Base-by-base conservation (phyloP, 1,140 invertebrate genomes). In the Pseudomyrmex sp. region DNA sequence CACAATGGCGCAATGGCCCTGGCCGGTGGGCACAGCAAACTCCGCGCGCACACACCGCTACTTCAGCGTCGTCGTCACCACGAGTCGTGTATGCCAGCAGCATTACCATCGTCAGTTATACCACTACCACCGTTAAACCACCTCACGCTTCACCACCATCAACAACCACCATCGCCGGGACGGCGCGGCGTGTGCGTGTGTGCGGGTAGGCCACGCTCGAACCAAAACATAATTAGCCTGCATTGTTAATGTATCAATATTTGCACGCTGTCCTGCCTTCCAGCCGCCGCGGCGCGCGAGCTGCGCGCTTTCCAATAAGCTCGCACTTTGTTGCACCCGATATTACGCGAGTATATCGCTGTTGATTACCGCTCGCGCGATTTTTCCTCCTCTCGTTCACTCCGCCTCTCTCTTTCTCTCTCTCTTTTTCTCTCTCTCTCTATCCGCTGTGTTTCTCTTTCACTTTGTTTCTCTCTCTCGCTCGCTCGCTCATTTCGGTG, bases 171-270 rank as follows among this genome's bases (percentile, higher is more conserved):
- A 87, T 66, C 68, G 68, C 75, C 68, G 72, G 72, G 73, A 35
- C 35, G 35, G 35, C 35, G 35, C 35, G 35, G 35, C 35, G 35
- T 35, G 35, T 35, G 35, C 35, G 74, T 70, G 83, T 48, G 72
- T 69, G 69, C 80, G 84, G 80, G 83, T 85, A 86, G 72, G 77
- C 88, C 68, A 65, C 85, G 68, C 86, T 70, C 90, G 86, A 86
- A 94, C 91, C 93, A 93, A 94, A 94, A 94, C 93, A 94, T 94
- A 94, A 94, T 94, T 94, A 94, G 93, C 91, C 88, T 94, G 93
- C 92, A 94, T 94, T 94, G 91, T 94, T 94, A 93, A 94, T 94
- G 92, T 92, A 93, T 92, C 92, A 94, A 94, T 94, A 94, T 94
- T 94, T 94, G 93, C 88, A 91, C 88, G 83, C 92, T 94, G 90